Percentiles rank a stretch among this genome's conserved stretches.
These are phyloP conservation scores for Drosophila mojavensis DNA, from an alignment of 1,140 invertebrate genomes.

Conservation along the genomic window DNA sequence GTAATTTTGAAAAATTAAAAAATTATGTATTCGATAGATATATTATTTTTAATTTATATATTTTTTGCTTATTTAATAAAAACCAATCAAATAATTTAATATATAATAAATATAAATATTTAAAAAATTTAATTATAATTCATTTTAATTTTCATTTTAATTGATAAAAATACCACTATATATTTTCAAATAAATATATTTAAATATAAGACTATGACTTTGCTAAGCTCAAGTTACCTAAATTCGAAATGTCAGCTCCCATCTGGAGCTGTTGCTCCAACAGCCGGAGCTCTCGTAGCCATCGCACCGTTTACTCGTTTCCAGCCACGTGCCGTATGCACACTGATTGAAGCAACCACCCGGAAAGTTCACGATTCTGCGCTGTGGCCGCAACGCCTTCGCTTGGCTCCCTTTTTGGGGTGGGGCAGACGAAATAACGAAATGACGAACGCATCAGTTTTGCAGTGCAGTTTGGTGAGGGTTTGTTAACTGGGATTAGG, in stretches of 20 bases:
- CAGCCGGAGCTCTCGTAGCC: not conserved
- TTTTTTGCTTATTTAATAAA: no score
- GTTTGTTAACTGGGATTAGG: slow-evolving; percentile 59
- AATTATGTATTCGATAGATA: no score
- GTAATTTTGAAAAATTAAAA: no score
- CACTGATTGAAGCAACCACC: not conserved
- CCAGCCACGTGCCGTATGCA: slow-evolving; percentile 5
- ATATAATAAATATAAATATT: no score
- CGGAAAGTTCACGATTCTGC: slow-evolving; percentile 48
- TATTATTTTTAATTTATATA: no score
- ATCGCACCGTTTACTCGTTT: not conserved
- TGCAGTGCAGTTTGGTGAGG: slow-evolving; percentile 34
- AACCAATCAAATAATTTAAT: no score
- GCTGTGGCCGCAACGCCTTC: slow-evolving; percentile 19
- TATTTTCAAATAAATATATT: no score
- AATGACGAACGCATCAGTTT: slow-evolving; percentile 60
- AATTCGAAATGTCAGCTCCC: not conserved
- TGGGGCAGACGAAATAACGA: slow-evolving; percentile 36
- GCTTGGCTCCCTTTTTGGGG: slow-evolving; percentile 31
- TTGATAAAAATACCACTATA: no score
- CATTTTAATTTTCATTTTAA: no score
- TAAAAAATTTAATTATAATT: no score
- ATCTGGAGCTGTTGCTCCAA: not conserved
- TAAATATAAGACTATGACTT: no score
- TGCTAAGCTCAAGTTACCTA: no score